Base-by-base conservation (phyloP, 2,797 vertebrate species). In the Austrolebias charrua region DNA sequence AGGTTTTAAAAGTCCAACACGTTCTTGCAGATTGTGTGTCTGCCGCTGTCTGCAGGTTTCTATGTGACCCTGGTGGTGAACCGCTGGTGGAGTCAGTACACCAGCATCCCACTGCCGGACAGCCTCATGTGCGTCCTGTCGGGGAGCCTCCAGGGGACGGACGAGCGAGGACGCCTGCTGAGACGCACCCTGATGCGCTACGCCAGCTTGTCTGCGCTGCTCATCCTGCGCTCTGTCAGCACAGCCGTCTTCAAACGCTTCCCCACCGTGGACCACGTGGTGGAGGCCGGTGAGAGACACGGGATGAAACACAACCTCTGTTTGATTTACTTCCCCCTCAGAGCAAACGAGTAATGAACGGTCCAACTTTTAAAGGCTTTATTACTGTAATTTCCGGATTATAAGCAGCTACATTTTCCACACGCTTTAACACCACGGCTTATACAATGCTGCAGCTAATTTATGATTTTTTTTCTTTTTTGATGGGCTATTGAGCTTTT, bases 81-180 rank as follows among this genome's bases (percentile, higher is more conserved):
- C 85, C 94, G 95, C 4, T 96, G 95, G 95, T 96, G 95, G 95
- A 94, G 77, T 56, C 95, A 96, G 86, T 96, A 95, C 85, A 93
- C 90, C 4, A 91, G 89, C 78, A 94, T 96, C 85, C 95, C 95
- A 0, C 83, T 95, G 2, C 95, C 95, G 0, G 95, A 96, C 58
- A 63, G 91, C 53, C 92, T 96, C 45, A 96, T 96, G 94, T 93
- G 94, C 15, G 63, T 90, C 3, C 91, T 95, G 69, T 94, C 90
- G 0, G 94, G 93, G 12, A 92, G 90, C 0, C 93, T 96, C 29
- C 94, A 94, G 2, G 95, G 95, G 0, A 71, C 65, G 0, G 95
- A 96, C 0, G 93, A 95, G 46, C 87, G 92, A 0, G 95, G 95
- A 0, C 92, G 95, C 9, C 83, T 95, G 20, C 93, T 95, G 62